These are phyloP conservation scores for Pluvianellus socialis DNA, from an alignment of 2,113 vertebrate species.

Conservation along the genomic window DNA sequence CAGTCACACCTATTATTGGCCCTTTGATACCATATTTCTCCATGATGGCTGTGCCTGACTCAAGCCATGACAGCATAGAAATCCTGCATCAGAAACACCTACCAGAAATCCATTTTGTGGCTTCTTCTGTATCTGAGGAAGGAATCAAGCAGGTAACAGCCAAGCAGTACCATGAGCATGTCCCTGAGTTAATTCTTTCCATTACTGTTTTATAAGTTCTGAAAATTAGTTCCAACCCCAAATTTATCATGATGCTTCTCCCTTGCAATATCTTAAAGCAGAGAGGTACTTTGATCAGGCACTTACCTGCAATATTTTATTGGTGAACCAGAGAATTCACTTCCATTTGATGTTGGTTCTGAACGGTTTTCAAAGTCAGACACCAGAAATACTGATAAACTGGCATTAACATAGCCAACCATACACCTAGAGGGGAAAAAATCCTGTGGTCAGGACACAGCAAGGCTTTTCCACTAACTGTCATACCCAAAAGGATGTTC, in stretches of 20 bases:
- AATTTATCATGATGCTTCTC: neutral
- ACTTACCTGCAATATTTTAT: slow-evolving; percentile 89
- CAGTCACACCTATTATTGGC: neutral
- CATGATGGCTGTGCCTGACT: neutral
- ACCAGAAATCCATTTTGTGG: neutral
- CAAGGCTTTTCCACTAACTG: neutral
- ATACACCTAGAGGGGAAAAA: slow-evolving; percentile 81
- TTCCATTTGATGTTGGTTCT: slow-evolving; percentile 83
- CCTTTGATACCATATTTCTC: neutral
- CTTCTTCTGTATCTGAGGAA: neutral
- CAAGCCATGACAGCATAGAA: neutral
- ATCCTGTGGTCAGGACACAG: neutral
- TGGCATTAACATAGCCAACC: slow-evolving; percentile 93
- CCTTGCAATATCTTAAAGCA: neutral
- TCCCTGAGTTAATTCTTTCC: neutral
- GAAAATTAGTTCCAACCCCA: neutral
- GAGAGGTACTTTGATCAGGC: neutral
- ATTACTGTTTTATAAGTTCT: neutral
- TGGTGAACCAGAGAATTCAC: slow-evolving; percentile 81
- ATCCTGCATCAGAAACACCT: neutral
- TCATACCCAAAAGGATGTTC: neutral
- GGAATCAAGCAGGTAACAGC: neutral
- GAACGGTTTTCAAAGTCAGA: slow-evolving; percentile 89
- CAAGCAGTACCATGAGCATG: neutral
- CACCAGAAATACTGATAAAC: slow-evolving; percentile 88